A percentile compares a stretch with the other conserved stretches of the same genome.
phyloP scores from a whole-genome alignment of 2,888 invertebrate genomes.

The Trachelus tabidus region DNA sequence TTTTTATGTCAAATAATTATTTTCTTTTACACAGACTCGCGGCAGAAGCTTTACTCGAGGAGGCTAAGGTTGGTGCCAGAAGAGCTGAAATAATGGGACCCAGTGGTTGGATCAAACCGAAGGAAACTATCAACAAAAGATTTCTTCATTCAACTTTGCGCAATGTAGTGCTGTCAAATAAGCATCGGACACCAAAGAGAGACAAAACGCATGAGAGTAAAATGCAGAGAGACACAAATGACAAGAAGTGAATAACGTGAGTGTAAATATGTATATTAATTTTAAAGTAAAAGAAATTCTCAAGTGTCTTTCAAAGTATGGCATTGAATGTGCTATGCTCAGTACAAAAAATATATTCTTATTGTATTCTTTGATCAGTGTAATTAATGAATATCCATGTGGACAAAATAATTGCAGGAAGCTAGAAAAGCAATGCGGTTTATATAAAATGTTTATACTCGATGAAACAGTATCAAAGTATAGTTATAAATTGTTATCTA shows the following conservation, averaged over 20 bases:
- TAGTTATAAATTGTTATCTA: not conserved
- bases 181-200: constrained; percentile 30
- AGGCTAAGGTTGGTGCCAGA: constrained; percentile 58
- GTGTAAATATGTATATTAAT: not conserved
- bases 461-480: not conserved
- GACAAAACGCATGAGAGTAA: constrained; percentile 27
- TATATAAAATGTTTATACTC: not conserved
- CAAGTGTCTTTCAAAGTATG: not conserved
- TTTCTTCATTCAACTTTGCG: constrained; percentile 60
- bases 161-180: constrained; percentile 58
- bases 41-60: constrained; percentile 60
- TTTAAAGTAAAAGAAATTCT: not conserved
- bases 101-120: constrained; percentile 62
- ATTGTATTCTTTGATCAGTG: not conserved
- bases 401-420: not conserved
- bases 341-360: not conserved
- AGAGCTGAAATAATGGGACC: constrained; percentile 62
- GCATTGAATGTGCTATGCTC: not conserved
- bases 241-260: not conserved
- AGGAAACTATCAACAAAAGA: constrained; percentile 60
- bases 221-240: constrained; percentile 13
- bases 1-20: constrained; percentile 1
- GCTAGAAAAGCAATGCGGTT: not conserved
- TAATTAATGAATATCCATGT: not conserved
- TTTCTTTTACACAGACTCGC: constrained; percentile 46